phyloP scores from a whole-genome alignment of 2,113 vertebrate species.

The Petaurus breviceps region DNA sequence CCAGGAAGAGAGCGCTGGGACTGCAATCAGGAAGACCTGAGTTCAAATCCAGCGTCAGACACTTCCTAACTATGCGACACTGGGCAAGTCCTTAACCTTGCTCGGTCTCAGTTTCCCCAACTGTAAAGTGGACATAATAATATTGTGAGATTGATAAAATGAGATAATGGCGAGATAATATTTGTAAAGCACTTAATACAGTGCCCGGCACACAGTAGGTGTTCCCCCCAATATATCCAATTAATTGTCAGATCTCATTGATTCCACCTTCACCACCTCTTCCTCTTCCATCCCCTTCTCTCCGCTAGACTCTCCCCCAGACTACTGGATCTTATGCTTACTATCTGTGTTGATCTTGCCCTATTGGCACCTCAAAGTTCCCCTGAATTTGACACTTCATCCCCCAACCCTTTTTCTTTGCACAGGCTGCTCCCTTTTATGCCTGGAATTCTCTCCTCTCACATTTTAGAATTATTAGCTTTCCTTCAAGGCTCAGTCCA shows the following conservation, averaged over 20 bases:
- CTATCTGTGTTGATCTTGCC: too few relatives aligned
- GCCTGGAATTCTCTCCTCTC: too few relatives aligned
- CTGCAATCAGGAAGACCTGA: background rate
- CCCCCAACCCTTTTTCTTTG: too few relatives aligned
- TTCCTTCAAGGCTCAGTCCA: too few relatives aligned
- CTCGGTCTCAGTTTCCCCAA: background rate
- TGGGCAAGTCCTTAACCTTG: background rate
- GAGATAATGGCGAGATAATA: background rate
- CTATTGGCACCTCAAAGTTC: too few relatives aligned
- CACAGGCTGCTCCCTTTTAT: too few relatives aligned
- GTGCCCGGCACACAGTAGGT: background rate
- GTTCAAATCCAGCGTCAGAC: background rate
- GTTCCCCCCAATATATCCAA: background rate
- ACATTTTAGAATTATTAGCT: too few relatives aligned
- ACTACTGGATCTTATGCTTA: too few relatives aligned
- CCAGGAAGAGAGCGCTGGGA: background rate
- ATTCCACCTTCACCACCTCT: background rate
- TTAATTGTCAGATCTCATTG: background rate
- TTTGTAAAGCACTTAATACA: background rate
- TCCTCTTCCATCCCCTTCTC: background rate
- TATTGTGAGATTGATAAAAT: background rate
- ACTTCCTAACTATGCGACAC: background rate
- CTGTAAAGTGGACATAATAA: background rate
- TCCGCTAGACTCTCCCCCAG: background rate
- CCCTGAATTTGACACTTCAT: too few relatives aligned